Conservation (phyloP, 2,888 invertebrate genomes). For the Hirtodrosophila confusa region DNA sequence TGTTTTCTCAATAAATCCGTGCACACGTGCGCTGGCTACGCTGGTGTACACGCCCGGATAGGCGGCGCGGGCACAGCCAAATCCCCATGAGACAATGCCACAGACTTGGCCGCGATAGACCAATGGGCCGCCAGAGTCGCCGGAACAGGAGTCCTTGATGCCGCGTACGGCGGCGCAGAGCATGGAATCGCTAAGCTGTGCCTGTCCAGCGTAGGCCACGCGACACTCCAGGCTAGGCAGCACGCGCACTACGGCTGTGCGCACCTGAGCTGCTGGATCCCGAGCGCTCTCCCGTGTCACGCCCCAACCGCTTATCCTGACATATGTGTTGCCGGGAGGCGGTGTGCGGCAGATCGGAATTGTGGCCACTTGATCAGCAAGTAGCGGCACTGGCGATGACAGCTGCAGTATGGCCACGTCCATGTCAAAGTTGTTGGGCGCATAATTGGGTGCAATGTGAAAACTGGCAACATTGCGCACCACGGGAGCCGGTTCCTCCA, state of each 20-base stretch:
- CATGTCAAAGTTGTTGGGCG: constrained; percentile 69
- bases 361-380: constrained; percentile 48
- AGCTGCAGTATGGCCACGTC: constrained; percentile 79
- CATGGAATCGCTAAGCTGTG: constrained; percentile 77
- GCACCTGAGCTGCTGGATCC: constrained; percentile 68
- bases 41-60: constrained; percentile 80
- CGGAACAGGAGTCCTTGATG: constrained; percentile 79
- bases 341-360: constrained; percentile 58
- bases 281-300: constrained; percentile 58
- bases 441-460: constrained; percentile 49
- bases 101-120: constrained; percentile 78
- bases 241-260: constrained; percentile 69
- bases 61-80: constrained; percentile 73
- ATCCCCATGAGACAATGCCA: constrained; percentile 89
- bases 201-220: constrained; percentile 54
- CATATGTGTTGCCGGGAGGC: constrained; percentile 58
- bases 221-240: constrained; percentile 62
- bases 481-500: constrained; percentile 57
- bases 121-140: constrained; percentile 83
- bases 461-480: constrained; percentile 43
- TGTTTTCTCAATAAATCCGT: constrained; percentile 58
- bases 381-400: constrained; percentile 14
- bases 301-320: constrained; percentile 81
- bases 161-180: constrained; percentile 78
- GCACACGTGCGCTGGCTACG: constrained; percentile 66